Evolutionary conservation across 1,140 invertebrate species (phyloP), one percentile per base, ranked within the genome.

Genomic region (Globodera ellingtonae): DNA sequence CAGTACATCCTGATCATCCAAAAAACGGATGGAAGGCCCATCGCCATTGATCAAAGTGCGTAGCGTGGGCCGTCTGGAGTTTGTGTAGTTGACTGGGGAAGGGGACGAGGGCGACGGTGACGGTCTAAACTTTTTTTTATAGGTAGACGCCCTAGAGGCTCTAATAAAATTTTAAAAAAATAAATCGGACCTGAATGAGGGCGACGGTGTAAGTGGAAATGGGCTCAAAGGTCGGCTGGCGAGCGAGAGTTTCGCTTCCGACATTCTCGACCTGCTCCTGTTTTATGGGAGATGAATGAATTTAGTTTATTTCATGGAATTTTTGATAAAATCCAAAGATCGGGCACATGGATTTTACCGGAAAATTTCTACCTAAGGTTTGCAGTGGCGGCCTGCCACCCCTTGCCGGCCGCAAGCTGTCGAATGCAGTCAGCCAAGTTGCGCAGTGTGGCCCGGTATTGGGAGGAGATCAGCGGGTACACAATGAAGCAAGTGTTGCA

Each of bases 401-500:
- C 67, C 47, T 24, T 79, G 6, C 67, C 78, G 21, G 65, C 4
- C 56, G 72, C 62, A 47, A 75, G 47, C 52, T 79, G 46, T 24
- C 48, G 70, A 62, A 71, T 48, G 24, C 78, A 79, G 8, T 66
- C 35, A 48, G 52, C 59, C 44, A 80, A 75, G 70, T 52, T 59
- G 66, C 65, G 78, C n/a, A 80, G 79, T 5, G 79, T 80, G n/a
- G 50, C 35, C 46, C 79, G 79, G 18, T 80, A 80, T 46, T 80
- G 79, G 67, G 79, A 80, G 50, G 79, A 80, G 35, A 82, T 79
- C 59, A 85, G 67, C 15, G 84, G 85, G 70, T 85, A 85, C 10
- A 85, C 72, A 35, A 85, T 84, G 47, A 84, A 85, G 72, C 85
- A 84, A 21, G 85, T 84, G 69, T 85, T 85, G 59, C 85, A 86